These are phyloP conservation scores for Pimpla rufipes DNA, from an alignment of 2,888 invertebrate species.

Conservation along the genomic window DNA sequence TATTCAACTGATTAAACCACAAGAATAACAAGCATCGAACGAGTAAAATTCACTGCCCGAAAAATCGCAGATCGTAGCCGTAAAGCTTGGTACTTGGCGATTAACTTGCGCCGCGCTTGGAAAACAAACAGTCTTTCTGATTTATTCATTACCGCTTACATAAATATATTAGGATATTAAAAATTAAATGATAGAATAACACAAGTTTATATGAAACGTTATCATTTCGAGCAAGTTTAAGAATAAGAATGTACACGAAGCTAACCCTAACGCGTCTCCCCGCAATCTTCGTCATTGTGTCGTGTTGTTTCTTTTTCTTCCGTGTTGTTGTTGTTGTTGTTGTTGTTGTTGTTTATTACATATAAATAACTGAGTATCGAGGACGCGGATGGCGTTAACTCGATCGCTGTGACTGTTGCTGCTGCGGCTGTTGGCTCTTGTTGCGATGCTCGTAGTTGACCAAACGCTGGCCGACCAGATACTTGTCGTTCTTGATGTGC, in stretches of 20 bases:
- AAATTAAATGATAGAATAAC: slow-evolving; percentile 75
- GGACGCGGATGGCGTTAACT: slow-evolving; percentile 74
- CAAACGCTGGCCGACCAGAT: slow-evolving; percentile 97
- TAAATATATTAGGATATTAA: slow-evolving; percentile 80
- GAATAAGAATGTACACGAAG: slow-evolving; percentile 80
- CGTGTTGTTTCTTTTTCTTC: neutral
- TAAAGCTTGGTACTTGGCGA: no score
- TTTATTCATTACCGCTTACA: slow-evolving; percentile 80
- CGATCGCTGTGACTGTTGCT: slow-evolving; percentile 75
- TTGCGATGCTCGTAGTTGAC: slow-evolving; percentile 98
- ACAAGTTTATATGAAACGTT: slow-evolving; percentile 71
- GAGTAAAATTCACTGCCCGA: neutral
- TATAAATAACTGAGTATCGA: slow-evolving; percentile 18
- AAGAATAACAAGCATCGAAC: slow-evolving; percentile 1
- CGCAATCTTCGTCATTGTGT: slow-evolving; percentile 45
- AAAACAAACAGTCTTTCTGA: slow-evolving; percentile 79
- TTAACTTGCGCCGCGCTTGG: no score
- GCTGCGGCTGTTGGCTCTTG: slow-evolving; percentile 85
- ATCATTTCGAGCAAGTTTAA: slow-evolving; percentile 68
- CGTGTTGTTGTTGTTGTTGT: no score
- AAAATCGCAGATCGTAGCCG: neutral
- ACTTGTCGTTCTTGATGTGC: slow-evolving; percentile 99
- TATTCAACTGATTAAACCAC: neutral
- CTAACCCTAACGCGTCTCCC: slow-evolving; percentile 71
- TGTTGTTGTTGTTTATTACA: slow-evolving; percentile 26